Percentiles rank a stretch among this genome's conserved stretches.
Conservation (phyloP, 2,797 vertebrate species). For the Rhinoraja longicauda region DNA sequence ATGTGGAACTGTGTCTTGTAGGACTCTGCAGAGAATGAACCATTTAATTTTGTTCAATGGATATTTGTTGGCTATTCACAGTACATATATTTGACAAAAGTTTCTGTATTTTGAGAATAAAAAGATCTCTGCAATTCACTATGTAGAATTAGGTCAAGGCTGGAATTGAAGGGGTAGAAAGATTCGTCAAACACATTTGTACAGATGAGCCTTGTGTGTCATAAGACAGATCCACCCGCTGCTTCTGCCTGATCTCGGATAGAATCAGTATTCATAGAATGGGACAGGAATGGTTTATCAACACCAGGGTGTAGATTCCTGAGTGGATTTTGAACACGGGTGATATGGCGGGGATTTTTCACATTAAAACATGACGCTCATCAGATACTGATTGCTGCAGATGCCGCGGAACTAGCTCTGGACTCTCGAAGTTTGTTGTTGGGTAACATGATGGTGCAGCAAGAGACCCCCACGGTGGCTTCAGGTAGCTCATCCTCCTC, state of each 20-base stretch:
- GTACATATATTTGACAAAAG: background rate
- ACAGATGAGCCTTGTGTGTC: background rate
- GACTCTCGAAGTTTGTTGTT: slow-evolving; percentile 43
- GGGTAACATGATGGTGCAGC: slow-evolving; percentile 64
- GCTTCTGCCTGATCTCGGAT: background rate
- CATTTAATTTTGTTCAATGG: background rate
- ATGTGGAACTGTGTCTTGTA: background rate
- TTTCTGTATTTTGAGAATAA: background rate
- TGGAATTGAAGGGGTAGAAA: background rate
- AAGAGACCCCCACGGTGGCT: slow-evolving; percentile 73
- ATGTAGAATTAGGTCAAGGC: background rate
- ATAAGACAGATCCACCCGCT: background rate
- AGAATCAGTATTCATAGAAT: background rate
- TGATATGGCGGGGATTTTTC: no score
- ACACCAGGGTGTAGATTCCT: background rate
- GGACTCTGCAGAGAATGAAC: background rate
- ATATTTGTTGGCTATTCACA: background rate
- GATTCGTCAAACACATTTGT: background rate
- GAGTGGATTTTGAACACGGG: background rate
- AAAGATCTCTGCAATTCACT: background rate
- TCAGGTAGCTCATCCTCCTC: slow-evolving; percentile 65
- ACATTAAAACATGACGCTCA: background rate
- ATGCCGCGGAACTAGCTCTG: slow-evolving; percentile 55
- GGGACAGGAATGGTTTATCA: background rate
- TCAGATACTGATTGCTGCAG: slow-evolving; percentile 48